A percentile compares a stretch with the other conserved stretches of the same genome.
Evolutionary conservation across 2,888 invertebrate species (phyloP).

Genomic region (Lingula anatina): DNA sequence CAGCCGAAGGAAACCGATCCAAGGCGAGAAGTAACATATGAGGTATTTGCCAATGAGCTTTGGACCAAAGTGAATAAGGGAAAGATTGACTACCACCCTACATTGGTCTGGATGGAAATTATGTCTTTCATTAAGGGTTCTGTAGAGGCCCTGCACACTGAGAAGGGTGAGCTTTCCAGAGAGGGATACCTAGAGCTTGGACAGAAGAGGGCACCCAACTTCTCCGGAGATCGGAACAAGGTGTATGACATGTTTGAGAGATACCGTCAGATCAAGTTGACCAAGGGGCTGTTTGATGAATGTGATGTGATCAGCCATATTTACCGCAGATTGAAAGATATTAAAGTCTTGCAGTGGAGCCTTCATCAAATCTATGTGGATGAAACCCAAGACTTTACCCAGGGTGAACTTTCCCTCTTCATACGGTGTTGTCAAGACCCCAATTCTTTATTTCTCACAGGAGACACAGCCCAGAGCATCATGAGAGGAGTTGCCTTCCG

Average conservation of each 20-base stretch:
- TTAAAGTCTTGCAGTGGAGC: conserved; percentile 13
- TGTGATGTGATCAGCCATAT: conserved; percentile 25
- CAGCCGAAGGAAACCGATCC: conserved; percentile 12
- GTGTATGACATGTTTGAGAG: conserved; percentile 21
- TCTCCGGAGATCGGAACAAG: conserved; percentile 21
- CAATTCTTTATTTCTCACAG: conserved; percentile 38
- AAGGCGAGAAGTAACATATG: conserved; percentile 34
- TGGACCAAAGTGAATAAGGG: conserved; percentile 23
- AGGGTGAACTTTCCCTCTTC: conserved; percentile 38
- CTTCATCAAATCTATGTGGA: conserved; percentile 39
- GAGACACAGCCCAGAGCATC: conserved; percentile 15
- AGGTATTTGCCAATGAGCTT: conserved; percentile 28
- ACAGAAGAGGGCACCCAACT: conserved; percentile 29
- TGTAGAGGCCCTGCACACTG: conserved; percentile 24
- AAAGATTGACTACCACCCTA: conserved; percentile 23
- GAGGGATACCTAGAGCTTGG: conserved; percentile 27
- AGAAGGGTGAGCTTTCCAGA: conserved; percentile 15
- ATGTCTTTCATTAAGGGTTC: conserved; percentile 40
- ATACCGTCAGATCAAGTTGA: conserved; percentile 21
- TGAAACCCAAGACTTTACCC: conserved; percentile 43
- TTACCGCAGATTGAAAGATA: conserved; percentile 13
- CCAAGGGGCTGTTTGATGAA: conserved; percentile 26
- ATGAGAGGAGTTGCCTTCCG: conserved; percentile 27
- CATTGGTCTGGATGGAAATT: conserved; percentile 41
- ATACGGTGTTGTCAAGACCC: conserved; percentile 33